Base-by-base conservation (phyloP, 2,113 vertebrate genomes). In the Sceloporus undulatus region DNA sequence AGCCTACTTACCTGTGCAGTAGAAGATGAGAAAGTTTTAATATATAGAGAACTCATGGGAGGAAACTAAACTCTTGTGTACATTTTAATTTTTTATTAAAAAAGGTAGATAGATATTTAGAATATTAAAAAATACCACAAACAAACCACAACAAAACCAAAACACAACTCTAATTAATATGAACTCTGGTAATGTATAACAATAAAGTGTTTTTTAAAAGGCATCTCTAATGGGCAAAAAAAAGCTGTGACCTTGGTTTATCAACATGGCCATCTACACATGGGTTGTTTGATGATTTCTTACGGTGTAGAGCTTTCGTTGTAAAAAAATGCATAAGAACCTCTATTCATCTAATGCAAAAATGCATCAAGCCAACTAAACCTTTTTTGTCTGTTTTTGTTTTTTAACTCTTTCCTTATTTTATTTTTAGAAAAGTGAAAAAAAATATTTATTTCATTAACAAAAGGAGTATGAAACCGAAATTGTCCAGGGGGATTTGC, bases 391-490 rank as follows among this genome's bases (percentile, higher is more conserved):
- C 88, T 88, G 52, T 62, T 77, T 70, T 65, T 56, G 19, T n/a
- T 54, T 74, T 66, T 77, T 19, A 91, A 78, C 27, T 87, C 48
- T n/a, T 82, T 65, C 66, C 6, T 0, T 25, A 86, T 92, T 90
- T 85, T 90, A 84, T 19, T 91, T 54, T 79, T 80, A 81, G 9
- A 34, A 85, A 76, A 40, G 59, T 19, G n/a, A 40, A 16, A 25
- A 54, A 54, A 38, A 65, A 74, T 77, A 86, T 66, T 88, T 59
- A 91, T 74, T 92, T 94, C 79, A 38, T 84, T 90, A 94, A 87
- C 90, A 93, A 88, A n/a, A 87, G 88, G 89, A 84, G 5, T 87
- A 83, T 10, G 79, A 89, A 89, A 77, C 92, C 92, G 82, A n/a
- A 87, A 84, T 66, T 13, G 82, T 85, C 83, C 1, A 2, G 52